Conservation (phyloP, 2,888 invertebrate genomes). For the Penaeus monodon region DNA sequence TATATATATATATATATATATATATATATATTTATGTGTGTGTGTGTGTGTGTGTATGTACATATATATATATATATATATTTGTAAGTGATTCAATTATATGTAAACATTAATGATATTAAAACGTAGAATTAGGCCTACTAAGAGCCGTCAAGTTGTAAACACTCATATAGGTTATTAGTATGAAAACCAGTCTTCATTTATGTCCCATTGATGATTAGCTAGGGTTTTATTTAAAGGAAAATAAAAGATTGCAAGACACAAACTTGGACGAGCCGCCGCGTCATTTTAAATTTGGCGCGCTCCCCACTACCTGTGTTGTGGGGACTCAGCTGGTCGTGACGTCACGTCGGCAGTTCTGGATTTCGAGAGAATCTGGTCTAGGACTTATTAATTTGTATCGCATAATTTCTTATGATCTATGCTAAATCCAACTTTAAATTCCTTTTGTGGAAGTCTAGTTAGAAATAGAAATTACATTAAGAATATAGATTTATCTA, state of each 20-base stretch:
- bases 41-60: conserved; percentile 1
- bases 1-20: conserved; percentile 4
- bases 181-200: too few species aligned
- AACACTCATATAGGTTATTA: too few species aligned
- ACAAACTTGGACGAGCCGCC: too few species aligned
- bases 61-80: neutral
- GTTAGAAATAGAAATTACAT: conserved; percentile 20
- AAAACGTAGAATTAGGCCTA: too few species aligned
- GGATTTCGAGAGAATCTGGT: conserved; percentile 30
- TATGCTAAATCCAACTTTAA: conserved; percentile 39
- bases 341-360: conserved; percentile 47
- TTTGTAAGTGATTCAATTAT: neutral
- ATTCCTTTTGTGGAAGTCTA: neutral
- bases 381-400: conserved; percentile 41
- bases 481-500: neutral
- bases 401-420: conserved; percentile 45
- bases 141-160: too few species aligned
- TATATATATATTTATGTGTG: neutral
- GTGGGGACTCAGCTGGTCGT: conserved; percentile 42
- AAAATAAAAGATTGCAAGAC: too few species aligned
- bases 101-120: neutral
- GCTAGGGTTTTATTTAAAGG: too few species aligned
- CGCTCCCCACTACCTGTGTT: conserved; percentile 46
- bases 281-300: conserved; percentile 11
- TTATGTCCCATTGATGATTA: too few species aligned